A percentile compares a stretch with the other conserved stretches of the same genome.
These are phyloP conservation scores for Ricordea florida DNA, from an alignment of 92 coral and sea anemone genomes.

Conservation along the genomic window DNA sequence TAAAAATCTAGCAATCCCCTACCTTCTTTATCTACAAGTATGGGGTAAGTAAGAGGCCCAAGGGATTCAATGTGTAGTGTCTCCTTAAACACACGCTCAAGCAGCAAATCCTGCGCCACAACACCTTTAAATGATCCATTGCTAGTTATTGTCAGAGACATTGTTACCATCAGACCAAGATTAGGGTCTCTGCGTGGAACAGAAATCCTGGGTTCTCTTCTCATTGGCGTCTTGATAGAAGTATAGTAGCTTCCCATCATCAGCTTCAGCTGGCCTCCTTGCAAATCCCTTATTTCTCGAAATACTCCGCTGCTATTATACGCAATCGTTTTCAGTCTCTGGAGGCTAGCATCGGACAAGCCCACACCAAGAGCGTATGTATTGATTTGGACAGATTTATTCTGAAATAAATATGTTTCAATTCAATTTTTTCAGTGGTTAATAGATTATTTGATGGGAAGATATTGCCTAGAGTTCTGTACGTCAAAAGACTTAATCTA, in stretches of 20 bases:
- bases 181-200: slow-evolving; percentile 23
- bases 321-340: slow-evolving; percentile 43
- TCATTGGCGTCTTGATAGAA: slow-evolving; percentile 18
- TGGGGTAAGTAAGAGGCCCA: slow-evolving; percentile 3
- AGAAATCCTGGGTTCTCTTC: slow-evolving; percentile 15
- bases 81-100: slow-evolving; percentile 55
- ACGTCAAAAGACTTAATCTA: no score
- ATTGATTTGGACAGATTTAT: slow-evolving; percentile 48
- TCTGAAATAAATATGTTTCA: background rate
- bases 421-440: background rate
- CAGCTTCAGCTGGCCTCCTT: slow-evolving; percentile 19
- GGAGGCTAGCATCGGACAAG: slow-evolving; percentile 3
- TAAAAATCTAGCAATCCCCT: background rate
- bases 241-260: slow-evolving; percentile 69
- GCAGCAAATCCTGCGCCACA: slow-evolving; percentile 64
- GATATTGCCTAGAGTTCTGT: background rate
- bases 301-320: slow-evolving; percentile 43
- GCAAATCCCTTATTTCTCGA: slow-evolving; percentile 37
- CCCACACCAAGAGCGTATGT: slow-evolving; percentile 71
- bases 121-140: slow-evolving; percentile 60
- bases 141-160: slow-evolving; percentile 47
- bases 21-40: slow-evolving; percentile 55
- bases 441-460: background rate
- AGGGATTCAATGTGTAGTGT: slow-evolving; percentile 23
- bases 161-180: slow-evolving; percentile 49